Conservation (phyloP, 2,113 vertebrate genomes). For the Eretmochelys imbricata region DNA sequence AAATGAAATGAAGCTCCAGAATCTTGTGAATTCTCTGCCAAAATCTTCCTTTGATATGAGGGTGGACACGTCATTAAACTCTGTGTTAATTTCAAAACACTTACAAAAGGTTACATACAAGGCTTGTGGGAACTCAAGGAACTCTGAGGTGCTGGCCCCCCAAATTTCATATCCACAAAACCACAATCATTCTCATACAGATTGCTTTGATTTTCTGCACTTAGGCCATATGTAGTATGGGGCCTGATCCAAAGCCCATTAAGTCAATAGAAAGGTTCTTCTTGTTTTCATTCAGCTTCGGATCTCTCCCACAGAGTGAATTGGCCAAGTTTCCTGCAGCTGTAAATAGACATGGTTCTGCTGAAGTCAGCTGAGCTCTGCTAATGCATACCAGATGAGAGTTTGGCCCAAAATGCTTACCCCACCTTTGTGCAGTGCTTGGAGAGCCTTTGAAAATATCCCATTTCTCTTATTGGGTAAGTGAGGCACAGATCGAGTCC, state of each 20-base stretch:
- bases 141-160: neutral
- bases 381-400: neutral
- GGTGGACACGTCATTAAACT: neutral
- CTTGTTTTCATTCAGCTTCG: neutral
- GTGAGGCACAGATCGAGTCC: neutral
- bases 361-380: neutral
- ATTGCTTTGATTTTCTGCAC: neutral
- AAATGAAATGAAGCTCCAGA: neutral
- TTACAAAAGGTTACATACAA: neutral
- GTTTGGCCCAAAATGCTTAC: neutral
- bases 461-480: too few relatives aligned
- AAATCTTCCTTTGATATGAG: neutral
- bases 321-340: neutral
- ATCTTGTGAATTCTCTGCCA: neutral
- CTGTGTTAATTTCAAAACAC: neutral
- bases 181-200: too few relatives aligned
- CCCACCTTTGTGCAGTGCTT: neutral
- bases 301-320: too few relatives aligned
- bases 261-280: neutral
- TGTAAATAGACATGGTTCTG: neutral
- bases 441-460: neutral
- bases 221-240: neutral
- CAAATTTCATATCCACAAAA: neutral
- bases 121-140: neutral
- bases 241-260: neutral